A percentile compares a stretch with the other conserved stretches of the same genome.
Conservation (phyloP, 2,888 invertebrate species). For the Ichneumoninae sp. region DNA sequence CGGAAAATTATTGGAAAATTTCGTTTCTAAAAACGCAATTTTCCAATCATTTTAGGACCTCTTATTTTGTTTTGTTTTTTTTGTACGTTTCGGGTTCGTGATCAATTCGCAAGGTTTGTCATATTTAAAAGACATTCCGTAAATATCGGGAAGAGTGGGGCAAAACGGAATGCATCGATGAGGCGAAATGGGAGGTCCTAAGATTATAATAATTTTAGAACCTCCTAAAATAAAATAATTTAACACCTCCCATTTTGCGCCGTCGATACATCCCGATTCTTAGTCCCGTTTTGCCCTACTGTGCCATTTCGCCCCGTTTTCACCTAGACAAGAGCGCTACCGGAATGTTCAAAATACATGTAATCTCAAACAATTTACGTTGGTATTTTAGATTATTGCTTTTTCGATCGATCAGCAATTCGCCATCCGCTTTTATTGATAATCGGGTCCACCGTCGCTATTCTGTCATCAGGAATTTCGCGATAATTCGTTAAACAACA, state of each 20-base stretch:
- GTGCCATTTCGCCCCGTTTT: too few species aligned
- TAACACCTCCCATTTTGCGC: too few species aligned
- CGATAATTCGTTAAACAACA: not conserved
- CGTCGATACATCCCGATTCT: too few species aligned
- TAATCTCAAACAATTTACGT: not conserved
- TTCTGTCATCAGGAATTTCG: not conserved
- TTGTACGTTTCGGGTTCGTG: not conserved
- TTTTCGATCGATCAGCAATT: conserved; percentile 21
- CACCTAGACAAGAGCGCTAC: not conserved
- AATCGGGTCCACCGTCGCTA: conserved; percentile 1
- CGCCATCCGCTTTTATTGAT: not conserved
- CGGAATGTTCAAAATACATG: not conserved
- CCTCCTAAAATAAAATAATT: too few species aligned
- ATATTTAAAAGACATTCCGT: not conserved
- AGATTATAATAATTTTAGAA: too few species aligned
- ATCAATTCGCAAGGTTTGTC: not conserved
- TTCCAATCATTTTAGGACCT: too few species aligned
- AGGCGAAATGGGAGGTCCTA: too few species aligned
- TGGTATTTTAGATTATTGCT: conserved; percentile 3
- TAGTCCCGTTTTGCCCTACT: too few species aligned
- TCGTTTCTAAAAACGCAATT: too few species aligned
- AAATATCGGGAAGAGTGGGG: not conserved
- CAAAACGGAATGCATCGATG: too few species aligned
- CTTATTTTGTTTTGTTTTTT: not conserved
- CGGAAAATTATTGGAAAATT: too few species aligned